Conservation (phyloP, 2,888 invertebrate species). For the Gortyna flavago region DNA sequence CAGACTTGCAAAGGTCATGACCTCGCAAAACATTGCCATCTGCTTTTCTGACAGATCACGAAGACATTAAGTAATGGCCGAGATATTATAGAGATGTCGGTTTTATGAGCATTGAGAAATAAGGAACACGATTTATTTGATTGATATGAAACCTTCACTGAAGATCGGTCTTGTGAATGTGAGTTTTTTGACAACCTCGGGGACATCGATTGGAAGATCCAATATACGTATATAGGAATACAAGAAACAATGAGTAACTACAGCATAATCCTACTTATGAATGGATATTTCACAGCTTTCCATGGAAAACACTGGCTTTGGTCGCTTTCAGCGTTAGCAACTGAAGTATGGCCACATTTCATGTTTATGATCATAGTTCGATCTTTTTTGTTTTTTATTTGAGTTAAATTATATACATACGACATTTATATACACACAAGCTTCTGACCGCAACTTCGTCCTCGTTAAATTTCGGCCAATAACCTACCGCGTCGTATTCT, state of each 20-base stretch:
- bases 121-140: slow-evolving; percentile 32
- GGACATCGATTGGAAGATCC: not conserved
- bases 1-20: slow-evolving; percentile 46
- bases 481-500: not conserved
- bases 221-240: not conserved
- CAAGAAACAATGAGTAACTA: not conserved
- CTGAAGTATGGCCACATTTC: not conserved
- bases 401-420: not conserved
- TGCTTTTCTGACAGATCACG: slow-evolving; percentile 60
- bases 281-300: not conserved
- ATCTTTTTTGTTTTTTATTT: not conserved
- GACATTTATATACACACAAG: too few species aligned
- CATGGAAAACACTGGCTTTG: not conserved
- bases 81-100: slow-evolving; percentile 32
- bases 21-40: slow-evolving; percentile 56
- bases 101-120: slow-evolving; percentile 38
- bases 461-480: not conserved
- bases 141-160: slow-evolving; percentile 29
- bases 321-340: not conserved
- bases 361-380: not conserved
- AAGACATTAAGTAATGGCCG: slow-evolving; percentile 45
- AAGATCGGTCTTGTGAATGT: not conserved
- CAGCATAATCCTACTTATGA: not conserved
- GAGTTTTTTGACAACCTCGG: not conserved
- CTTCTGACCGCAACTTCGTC: not conserved